Base-by-base conservation (phyloP, 2,113 vertebrate species). In the Hemiprocne comata region DNA sequence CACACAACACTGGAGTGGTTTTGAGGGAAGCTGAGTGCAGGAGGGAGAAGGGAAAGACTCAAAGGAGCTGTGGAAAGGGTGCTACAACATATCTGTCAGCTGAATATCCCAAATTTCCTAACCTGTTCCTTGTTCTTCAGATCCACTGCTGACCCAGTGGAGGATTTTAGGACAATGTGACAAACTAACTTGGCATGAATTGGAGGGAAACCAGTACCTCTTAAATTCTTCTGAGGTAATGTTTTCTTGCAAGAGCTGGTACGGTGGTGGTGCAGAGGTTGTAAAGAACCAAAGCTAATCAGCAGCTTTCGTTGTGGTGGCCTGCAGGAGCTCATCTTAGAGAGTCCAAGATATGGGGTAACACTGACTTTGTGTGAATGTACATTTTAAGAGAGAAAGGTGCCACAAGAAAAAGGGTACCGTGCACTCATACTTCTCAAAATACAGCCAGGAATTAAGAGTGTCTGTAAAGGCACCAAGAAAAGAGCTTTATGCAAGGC, bases 91-190 rank as follows among this genome's bases (percentile, higher is more conserved):
- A 42, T 97, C 29, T 87, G 94, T 9, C 96, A 97, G 4, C 95
- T 98, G 12, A 90, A 96, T 89, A 90, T 97, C 92, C 95, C 96
- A 15, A 98, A 98, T 95, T 98, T 98, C 78, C 96, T 97, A 48
- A 97, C 95, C 36, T 96, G 97, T 80, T 93, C 4, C 92, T 98
- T 34, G 95, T 97, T 86, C 96, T 98, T 94, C 83, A 94, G 61
- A 98, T 98, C 21, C 60, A 94, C 98, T 90, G 69, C 95, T 83
- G 98, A 97, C 79, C 96, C 86, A 0, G 87, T 98, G 16, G 81
- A 97, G 44, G 85, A 98, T 77, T 97, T 95, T 67, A 87, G 76
- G 65, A 91, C 77, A 65, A 77, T 96, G 58, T 98, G 93, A 98
- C 36, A 42, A 65, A 58, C 24, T 87, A 50, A 44, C 33, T 13